Evolutionary conservation across 2,113 vertebrate genomes (phyloP).

Genomic region (Conger conger): DNA sequence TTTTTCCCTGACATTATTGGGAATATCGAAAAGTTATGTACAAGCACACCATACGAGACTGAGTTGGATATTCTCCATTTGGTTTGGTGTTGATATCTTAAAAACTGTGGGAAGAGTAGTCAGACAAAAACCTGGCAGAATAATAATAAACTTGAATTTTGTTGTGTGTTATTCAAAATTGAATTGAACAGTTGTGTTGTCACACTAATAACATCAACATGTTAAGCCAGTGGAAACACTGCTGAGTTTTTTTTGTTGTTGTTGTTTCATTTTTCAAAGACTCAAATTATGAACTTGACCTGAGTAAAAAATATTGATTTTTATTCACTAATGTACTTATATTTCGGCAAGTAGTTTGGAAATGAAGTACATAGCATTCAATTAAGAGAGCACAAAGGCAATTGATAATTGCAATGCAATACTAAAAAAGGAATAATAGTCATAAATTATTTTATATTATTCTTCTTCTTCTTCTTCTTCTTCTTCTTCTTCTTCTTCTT

Average conservation of each 20-base stretch:
- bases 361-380: not conserved
- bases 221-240: constrained; percentile 47
- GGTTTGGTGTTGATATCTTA: too few species aligned
- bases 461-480: not conserved
- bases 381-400: not conserved
- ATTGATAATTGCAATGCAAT: too few species aligned
- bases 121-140: too few species aligned
- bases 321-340: not conserved
- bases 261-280: constrained; percentile 31
- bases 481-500: not conserved
- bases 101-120: too few species aligned
- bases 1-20: too few species aligned
- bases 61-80: too few species aligned
- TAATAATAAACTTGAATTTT: too few species aligned
- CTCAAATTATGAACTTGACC: constrained; percentile 45
- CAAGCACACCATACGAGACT: too few species aligned
- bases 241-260: constrained; percentile 24
- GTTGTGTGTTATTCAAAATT: too few species aligned
- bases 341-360: not conserved
- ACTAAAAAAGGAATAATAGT: too few species aligned
- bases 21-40: too few species aligned
- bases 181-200: too few species aligned
- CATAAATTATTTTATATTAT: not conserved
- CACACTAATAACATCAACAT: constrained; percentile 56
- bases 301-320: not conserved